Conservation (phyloP, 2,888 invertebrate genomes). For the Scaptodrosophila latifasciaeformis region DNA sequence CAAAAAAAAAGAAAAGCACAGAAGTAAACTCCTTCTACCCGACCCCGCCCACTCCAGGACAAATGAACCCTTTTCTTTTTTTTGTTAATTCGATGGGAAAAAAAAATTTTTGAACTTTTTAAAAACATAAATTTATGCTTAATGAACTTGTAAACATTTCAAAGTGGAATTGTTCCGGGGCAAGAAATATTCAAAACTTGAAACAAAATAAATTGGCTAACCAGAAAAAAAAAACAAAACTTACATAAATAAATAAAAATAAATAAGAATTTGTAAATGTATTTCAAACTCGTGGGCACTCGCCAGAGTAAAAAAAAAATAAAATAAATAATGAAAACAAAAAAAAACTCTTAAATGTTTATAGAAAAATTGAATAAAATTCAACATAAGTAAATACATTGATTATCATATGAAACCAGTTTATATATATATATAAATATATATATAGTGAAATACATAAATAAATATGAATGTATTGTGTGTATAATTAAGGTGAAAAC, state of each 20-base stretch:
- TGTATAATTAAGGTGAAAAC: conserved; percentile 46
- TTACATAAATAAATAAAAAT: not conserved
- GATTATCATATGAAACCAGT: not conserved
- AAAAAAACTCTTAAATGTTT: conserved; percentile 29
- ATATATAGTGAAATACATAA: not conserved
- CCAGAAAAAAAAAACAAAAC: too few species aligned
- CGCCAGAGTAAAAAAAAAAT: conserved; percentile 2
- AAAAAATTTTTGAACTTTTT: too few species aligned
- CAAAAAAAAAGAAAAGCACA: conserved; percentile 3
- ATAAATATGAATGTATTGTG: conserved; percentile 1
- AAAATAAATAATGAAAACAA: not conserved
- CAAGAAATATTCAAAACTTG: not conserved
- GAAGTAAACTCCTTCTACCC: not conserved
- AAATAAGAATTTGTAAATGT: conserved; percentile 11
- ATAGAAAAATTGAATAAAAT: conserved; percentile 39
- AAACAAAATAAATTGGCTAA: not conserved
- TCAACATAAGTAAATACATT: conserved; percentile 24
- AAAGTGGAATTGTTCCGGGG: too few species aligned
- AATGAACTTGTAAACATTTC: too few species aligned
- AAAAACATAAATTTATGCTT: too few species aligned
- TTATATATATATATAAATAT: conserved; percentile 20
- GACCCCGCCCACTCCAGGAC: not conserved
- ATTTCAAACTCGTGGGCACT: conserved; percentile 1
- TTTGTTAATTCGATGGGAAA: not conserved
- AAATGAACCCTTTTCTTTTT: not conserved